Base-by-base conservation (phyloP, 2,888 invertebrate genomes). In the Trachelus stipa region DNA sequence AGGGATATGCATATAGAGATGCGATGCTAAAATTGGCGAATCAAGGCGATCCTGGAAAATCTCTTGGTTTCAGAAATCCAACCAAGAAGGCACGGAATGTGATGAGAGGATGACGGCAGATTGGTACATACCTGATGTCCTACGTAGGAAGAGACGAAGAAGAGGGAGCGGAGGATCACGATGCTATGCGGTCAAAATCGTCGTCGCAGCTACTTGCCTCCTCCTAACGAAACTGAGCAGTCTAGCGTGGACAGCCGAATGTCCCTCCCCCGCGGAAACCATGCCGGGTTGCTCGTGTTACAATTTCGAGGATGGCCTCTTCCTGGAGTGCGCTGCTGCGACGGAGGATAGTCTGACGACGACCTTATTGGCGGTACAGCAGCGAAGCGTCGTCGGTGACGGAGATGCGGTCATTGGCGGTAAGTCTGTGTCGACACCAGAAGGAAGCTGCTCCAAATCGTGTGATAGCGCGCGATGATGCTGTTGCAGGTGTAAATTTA, bases 241-340 rank as follows among this genome's bases (percentile, higher is more conserved):
- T 76, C 78, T 68, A 12, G 87, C 86, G 23, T 89, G 90, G 76
- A 84, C 87, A 35, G 88, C 87, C 73, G 90, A 91, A 82, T 91
- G 91, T 80, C 90, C 90, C 34, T 11, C 34, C 31, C 87, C 89
- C 12, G 85, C 88, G 37, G 90, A 90, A 79, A 85, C 85, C 34
- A 90, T 89, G 77, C 96, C 96, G 73, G 95, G 95, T 83, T 98
- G 98, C 92, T 97, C 97, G 1, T 98, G 98, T 92, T 97, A 97
- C 93, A 96, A 96, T 91, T 97, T 97, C 92, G 97, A 97, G 92
- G 97, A 97, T 92, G 97, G 97, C 80, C 93, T 97, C 81, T 97
- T 96, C 92, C 93, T 97, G 89, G 97, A 97, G 92, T 97, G 97
- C 91, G 96, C 97, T 37, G 96, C 96, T 77, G 96, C 96, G 69